Evolutionary conservation across 2,888 invertebrate species (phyloP).

Genomic region (Acleris literana): DNA sequence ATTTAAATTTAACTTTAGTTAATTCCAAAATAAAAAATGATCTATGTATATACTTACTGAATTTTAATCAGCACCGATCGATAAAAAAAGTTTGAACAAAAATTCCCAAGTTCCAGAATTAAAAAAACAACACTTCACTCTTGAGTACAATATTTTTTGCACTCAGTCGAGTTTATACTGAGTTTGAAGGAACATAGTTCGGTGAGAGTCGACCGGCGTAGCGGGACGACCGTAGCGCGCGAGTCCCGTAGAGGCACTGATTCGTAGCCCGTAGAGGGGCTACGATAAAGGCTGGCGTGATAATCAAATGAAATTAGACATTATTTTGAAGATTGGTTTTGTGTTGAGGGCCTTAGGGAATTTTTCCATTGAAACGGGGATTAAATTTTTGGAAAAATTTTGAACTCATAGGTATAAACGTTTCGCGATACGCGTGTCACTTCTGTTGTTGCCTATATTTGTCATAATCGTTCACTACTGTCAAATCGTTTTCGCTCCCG

Average conservation of each 20-base stretch:
- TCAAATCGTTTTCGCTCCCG: too few species aligned
- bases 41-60: neutral
- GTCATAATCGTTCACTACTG: too few species aligned
- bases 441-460: too few species aligned
- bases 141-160: neutral
- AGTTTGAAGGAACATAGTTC: conserved; percentile 12
- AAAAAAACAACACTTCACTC: conserved; percentile 16
- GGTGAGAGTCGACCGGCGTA: conserved; percentile 16
- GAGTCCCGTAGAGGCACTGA: conserved; percentile 57
- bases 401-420: too few species aligned
- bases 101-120: conserved; percentile 1
- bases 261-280: conserved; percentile 46
- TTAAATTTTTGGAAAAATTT: too few species aligned
- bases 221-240: conserved; percentile 58
- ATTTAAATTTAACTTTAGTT: neutral
- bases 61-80: conserved; percentile 1
- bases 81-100: conserved; percentile 1
- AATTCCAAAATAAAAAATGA: neutral
- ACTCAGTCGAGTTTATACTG: conserved; percentile 6
- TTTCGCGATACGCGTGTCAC: too few species aligned
- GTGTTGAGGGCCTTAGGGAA: neutral
- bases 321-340: conserved; percentile 23
- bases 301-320: conserved; percentile 9
- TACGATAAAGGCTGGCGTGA: conserved; percentile 21
- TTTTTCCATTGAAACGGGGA: too few species aligned